Conservation (phyloP, 1,140 invertebrate genomes). For the Platorchestia sp. region DNA sequence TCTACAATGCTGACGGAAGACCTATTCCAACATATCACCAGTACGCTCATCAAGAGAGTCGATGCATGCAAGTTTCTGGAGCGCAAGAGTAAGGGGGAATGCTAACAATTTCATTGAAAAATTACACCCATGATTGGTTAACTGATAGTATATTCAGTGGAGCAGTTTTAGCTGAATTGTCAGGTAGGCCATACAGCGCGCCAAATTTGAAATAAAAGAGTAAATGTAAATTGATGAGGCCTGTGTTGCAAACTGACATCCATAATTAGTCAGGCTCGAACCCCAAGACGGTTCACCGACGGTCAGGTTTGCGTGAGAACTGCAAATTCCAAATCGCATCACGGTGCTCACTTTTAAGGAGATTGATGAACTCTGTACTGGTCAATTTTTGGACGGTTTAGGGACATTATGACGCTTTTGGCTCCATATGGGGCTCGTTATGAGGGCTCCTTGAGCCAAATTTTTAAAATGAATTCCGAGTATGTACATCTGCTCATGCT, state of each 20-base stretch:
- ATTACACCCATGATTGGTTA: no score
- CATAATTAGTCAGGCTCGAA: neutral
- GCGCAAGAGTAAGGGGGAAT: neutral
- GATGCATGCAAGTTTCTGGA: neutral
- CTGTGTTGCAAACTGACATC: neutral
- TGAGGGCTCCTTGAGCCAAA: neutral
- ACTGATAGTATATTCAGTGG: no score
- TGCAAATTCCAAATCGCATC: neutral
- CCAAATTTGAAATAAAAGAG: neutral
- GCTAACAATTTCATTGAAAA: neutral
- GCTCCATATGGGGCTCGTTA: neutral
- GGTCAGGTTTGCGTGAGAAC: neutral
- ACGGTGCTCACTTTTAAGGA: neutral
- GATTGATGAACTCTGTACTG: neutral
- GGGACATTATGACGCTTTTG: neutral
- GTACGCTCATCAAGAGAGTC: no score
- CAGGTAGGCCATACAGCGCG: neutral
- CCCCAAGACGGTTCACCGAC: neutral
- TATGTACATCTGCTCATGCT: neutral
- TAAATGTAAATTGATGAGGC: neutral
- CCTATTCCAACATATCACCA: no score
- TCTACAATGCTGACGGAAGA: no score
- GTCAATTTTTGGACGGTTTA: neutral
- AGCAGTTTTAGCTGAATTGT: no score
- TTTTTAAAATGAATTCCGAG: neutral